Conservation (phyloP, 2,797 vertebrate genomes). For the Girardinus metallicus region DNA sequence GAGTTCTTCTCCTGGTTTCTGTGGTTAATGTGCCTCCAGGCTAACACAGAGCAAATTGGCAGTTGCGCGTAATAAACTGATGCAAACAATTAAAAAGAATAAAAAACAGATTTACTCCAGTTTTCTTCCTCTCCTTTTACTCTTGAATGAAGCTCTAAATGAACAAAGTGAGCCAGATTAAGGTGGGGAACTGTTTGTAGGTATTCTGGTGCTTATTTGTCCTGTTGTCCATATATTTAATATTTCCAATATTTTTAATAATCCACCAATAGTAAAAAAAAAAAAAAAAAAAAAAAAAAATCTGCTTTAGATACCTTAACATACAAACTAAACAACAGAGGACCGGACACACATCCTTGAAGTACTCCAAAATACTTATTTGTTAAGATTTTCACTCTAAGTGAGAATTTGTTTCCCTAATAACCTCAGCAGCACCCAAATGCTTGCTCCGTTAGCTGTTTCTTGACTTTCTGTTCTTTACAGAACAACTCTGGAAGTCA, state of each 20-base stretch:
- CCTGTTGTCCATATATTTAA: neutral
- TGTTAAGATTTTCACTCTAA: neutral
- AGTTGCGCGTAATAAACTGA: neutral
- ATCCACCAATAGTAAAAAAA: neutral
- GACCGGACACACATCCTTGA: neutral
- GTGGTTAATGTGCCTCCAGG: neutral
- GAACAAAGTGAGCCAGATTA: too few species aligned
- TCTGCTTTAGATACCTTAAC: neutral
- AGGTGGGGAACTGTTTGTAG: too few species aligned
- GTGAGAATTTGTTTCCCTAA: neutral
- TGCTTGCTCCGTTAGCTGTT: neutral
- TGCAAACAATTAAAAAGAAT: neutral
- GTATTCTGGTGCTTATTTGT: too few species aligned
- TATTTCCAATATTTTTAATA: neutral
- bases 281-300: too few species aligned
- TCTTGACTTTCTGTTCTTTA: neutral
- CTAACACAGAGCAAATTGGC: neutral
- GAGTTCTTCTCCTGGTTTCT: neutral
- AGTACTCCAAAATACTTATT: neutral
- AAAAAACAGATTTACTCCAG: too few species aligned
- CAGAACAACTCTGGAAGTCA: neutral
- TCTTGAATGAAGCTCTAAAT: too few species aligned
- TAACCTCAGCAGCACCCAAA: neutral
- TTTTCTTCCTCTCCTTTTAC: neutral
- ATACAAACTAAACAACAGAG: neutral